Conservation (phyloP, 2,888 invertebrate species). For the Plagodis pulveraria region DNA sequence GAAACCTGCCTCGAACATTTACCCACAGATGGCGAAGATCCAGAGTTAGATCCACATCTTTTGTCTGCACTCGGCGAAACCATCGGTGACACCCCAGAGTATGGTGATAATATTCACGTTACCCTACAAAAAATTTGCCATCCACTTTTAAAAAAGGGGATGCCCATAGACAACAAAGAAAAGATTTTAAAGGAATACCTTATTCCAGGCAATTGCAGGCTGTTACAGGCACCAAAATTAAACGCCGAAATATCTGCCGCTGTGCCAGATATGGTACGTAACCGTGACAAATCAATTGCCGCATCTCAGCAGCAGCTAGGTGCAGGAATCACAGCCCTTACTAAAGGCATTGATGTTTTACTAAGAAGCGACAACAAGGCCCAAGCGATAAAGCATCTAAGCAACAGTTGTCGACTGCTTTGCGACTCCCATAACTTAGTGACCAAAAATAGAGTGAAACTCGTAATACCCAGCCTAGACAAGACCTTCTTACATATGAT, state of each 20-base stretch:
- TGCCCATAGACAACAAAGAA: not conserved
- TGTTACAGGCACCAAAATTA: conserved; percentile 9
- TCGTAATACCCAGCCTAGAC: conserved; percentile 12
- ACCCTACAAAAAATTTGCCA: conserved; percentile 5
- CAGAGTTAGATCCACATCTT: conserved; percentile 1
- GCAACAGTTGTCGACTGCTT: conserved; percentile 9
- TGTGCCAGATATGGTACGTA: conserved; percentile 3
- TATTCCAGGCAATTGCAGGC: conserved; percentile 9
- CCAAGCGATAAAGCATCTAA: conserved; percentile 5
- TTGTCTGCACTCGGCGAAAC: conserved; percentile 9
- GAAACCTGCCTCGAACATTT: not conserved
- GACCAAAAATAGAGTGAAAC: no score
- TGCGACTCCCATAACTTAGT: conserved; percentile 5
- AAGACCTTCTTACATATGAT: conserved; percentile 25
- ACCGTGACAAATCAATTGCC: conserved; percentile 7
- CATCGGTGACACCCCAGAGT: conserved; percentile 9
- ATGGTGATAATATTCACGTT: conserved; percentile 5
- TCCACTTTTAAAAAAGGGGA: conserved; percentile 1
- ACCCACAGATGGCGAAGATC: conserved; percentile 1
- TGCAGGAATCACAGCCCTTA: conserved; percentile 7
- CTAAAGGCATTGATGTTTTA: conserved; percentile 9
- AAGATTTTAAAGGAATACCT: conserved; percentile 7
- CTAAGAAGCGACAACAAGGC: conserved; percentile 8
- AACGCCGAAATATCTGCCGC: conserved; percentile 14
- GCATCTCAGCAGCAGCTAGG: conserved; percentile 7